These are phyloP conservation scores for Trematomus loennbergii DNA, from an alignment of 2,113 vertebrate species.

Conservation along the genomic window DNA sequence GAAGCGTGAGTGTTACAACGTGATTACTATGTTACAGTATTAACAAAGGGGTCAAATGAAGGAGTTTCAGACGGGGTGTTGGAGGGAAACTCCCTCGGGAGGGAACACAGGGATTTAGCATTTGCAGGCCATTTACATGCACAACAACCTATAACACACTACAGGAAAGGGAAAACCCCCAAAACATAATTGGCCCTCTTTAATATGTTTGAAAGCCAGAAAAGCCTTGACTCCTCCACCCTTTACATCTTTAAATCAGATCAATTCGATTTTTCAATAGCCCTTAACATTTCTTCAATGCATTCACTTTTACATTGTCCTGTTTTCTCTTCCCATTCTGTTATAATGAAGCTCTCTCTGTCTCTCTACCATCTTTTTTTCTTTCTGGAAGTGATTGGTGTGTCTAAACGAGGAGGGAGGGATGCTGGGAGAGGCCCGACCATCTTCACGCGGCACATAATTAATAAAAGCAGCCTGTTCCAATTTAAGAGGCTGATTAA, in stretches of 20 bases:
- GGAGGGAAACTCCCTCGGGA: too few relatives aligned
- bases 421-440: constrained; percentile 58
- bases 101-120: too few relatives aligned
- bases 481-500: constrained; percentile 80
- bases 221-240: neutral
- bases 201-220: neutral
- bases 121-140: too few relatives aligned
- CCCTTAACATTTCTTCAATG: neutral
- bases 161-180: too few relatives aligned
- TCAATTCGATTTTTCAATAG: constrained; percentile 5
- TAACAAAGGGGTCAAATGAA: too few relatives aligned
- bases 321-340: constrained; percentile 15
- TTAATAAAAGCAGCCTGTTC: constrained; percentile 78
- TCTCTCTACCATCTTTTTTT: constrained; percentile 22
- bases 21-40: too few relatives aligned
- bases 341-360: constrained; percentile 16
- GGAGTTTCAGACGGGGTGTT: too few relatives aligned
- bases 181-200: too few relatives aligned
- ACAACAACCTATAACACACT: too few relatives aligned
- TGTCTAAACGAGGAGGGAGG: constrained; percentile 63
- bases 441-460: constrained; percentile 67
- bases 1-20: too few relatives aligned
- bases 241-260: neutral
- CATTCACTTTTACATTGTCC: neutral
- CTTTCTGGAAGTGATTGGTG: constrained; percentile 46